phyloP scores from a whole-genome alignment of 1,140 invertebrate species.

The Caenorhabditis tropicalis region DNA sequence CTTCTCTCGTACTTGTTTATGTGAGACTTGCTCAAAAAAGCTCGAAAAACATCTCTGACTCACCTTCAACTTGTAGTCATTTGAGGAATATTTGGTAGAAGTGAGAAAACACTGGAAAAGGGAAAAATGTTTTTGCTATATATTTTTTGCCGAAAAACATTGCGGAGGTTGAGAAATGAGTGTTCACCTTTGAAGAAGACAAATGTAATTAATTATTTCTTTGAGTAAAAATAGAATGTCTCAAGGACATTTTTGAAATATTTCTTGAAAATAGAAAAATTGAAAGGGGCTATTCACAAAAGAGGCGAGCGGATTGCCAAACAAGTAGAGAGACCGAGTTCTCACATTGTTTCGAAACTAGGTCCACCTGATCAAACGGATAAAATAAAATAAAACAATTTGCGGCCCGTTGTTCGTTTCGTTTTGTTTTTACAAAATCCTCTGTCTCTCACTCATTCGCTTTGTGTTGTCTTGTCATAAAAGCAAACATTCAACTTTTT shows the following conservation, averaged over 20 bases:
- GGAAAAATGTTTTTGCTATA: background rate
- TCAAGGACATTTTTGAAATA: background rate
- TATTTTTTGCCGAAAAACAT: background rate
- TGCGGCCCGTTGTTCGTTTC: background rate
- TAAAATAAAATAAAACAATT: background rate
- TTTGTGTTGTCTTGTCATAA: background rate
- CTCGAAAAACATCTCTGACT: background rate
- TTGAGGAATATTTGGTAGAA: background rate
- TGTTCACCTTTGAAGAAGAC: background rate
- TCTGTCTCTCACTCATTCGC: background rate
- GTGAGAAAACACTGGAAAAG: background rate
- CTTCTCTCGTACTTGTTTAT: background rate
- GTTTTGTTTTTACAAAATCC: slow-evolving; percentile 4
- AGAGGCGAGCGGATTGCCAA: too few species aligned
- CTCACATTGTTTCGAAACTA: slow-evolving; percentile 24
- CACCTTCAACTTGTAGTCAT: background rate
- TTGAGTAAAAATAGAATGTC: too few species aligned
- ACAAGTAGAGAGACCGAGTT: background rate
- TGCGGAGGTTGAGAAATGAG: background rate
- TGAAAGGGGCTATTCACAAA: background rate
- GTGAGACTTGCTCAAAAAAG: background rate
- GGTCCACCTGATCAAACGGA: slow-evolving; percentile 27
- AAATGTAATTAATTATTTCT: background rate
- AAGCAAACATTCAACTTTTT: background rate
- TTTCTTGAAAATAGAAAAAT: background rate